These are phyloP conservation scores for Pogona vitticeps DNA, from an alignment of 2,113 vertebrate species.

Conservation along the genomic window DNA sequence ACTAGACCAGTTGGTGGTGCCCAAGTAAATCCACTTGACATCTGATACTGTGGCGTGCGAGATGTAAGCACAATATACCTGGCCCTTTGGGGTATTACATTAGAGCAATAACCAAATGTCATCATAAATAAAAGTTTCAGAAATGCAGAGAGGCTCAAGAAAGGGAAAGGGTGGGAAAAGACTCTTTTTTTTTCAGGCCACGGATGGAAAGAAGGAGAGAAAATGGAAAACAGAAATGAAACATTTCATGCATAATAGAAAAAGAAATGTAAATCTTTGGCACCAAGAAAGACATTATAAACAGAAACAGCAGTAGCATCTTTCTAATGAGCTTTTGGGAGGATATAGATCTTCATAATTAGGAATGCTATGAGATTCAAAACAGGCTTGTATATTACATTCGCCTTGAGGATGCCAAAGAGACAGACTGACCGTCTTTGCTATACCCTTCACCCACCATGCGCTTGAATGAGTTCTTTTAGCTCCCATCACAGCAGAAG, in stretches of 20 bases:
- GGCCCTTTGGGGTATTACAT: slow-evolving; percentile 23
- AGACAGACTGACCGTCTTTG: background rate
- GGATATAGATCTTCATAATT: background rate
- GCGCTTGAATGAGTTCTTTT: too few relatives aligned
- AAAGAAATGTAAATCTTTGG: background rate
- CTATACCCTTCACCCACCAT: too few relatives aligned
- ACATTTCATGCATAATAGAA: background rate
- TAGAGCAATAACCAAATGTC: slow-evolving; percentile 39
- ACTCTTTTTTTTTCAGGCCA: background rate
- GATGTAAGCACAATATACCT: slow-evolving; percentile 9
- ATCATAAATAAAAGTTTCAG: slow-evolving; percentile 32
- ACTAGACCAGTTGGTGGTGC: background rate
- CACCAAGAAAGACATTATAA: background rate
- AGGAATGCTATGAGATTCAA: background rate
- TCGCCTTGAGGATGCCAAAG: too few relatives aligned
- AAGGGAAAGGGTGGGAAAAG: background rate
- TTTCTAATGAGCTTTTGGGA: background rate
- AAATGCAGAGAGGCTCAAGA: background rate
- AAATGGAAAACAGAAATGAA: background rate
- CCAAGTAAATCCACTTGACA: slow-evolving; percentile 40
- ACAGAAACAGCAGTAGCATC: background rate
- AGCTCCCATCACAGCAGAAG: too few relatives aligned
- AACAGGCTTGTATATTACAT: background rate
- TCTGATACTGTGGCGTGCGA: background rate
- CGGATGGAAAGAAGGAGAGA: background rate